A percentile compares a stretch with the other conserved stretches of the same genome.
These are phyloP conservation scores for Lamprologus callipterus DNA, from an alignment of 2,113 vertebrate genomes.

Conservation along the genomic window DNA sequence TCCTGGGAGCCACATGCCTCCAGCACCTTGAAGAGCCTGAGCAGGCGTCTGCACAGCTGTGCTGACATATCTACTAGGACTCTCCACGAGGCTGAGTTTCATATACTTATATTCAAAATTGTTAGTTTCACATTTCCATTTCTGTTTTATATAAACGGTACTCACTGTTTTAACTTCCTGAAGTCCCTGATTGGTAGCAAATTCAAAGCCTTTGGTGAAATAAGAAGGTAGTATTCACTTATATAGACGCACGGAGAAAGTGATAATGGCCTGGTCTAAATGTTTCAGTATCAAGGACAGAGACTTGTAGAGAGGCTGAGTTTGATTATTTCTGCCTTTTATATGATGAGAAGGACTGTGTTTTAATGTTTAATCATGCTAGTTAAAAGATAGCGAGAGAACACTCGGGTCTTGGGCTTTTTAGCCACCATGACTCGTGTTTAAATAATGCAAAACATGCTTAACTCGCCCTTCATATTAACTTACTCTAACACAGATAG, in stretches of 20 bases:
- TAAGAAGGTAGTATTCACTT: not conserved
- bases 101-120: not conserved
- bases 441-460: not conserved
- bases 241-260: not conserved
- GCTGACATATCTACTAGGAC: not conserved
- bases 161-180: not conserved
- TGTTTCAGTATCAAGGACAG: conserved; percentile 51
- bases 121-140: not conserved
- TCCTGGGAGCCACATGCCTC: not conserved
- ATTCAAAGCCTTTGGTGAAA: not conserved
- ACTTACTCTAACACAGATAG: not conserved
- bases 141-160: not conserved
- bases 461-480: not conserved
- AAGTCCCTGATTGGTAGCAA: not conserved
- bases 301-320: not conserved
- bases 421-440: not conserved
- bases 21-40: not conserved
- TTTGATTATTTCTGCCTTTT: not conserved
- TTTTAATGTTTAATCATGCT: not conserved
- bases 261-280: not conserved
- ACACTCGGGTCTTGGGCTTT: not conserved
- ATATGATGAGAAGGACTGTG: not conserved
- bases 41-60: not conserved
- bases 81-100: not conserved
- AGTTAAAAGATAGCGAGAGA: not conserved